Base-by-base conservation (phyloP, 2,113 vertebrate genomes). In the Columba janthina region DNA sequence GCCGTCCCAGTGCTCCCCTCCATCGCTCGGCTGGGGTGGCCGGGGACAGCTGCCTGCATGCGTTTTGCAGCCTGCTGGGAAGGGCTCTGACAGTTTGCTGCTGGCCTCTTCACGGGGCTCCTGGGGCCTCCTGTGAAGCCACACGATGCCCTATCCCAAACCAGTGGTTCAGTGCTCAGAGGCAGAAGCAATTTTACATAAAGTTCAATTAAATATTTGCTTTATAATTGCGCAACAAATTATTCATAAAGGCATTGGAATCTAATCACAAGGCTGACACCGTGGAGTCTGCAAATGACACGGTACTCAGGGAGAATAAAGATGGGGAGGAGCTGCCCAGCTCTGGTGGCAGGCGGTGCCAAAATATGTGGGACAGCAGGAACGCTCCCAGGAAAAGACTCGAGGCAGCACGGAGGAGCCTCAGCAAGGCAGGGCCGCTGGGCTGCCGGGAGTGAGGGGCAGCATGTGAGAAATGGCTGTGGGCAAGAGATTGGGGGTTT, bases 171-270 rank as follows among this genome's bases (percentile, higher is more conserved):
- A 9, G 61, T 29, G 69, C 90, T 92, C 70, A 78, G 80, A 91
- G 58, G 90, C 95, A 94, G 93, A 96, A 93, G 94, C 91, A 96
- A 93, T 97, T 96, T 96, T 95, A 91, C 94, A 94, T 96, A 61
- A 97, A 95, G 96, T 95, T 96, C 94, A 97, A 97, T 97, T 96
- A 97, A 97, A 97, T 97, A 97, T 97, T 97, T 97, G 94, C 95
- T 97, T 97, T 97, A 92, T 97, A 97, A 97, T 97, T 96, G 96
- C 70, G 1, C 93, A 90, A 96, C 96, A 97, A 97, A 97, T 97
- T 97, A 97, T 97, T 97, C 97, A 97, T 97, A 97, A 97, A 96
- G 95, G 91, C 89, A 76, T 69, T 85, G 80, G 94, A 93, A 94
- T 96, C 95, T 95, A 94, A 97, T 96, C 97, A 94, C 89, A 78